Base-by-base conservation (phyloP, 2,888 invertebrate genomes). In the Leucophenga maculata region DNA sequence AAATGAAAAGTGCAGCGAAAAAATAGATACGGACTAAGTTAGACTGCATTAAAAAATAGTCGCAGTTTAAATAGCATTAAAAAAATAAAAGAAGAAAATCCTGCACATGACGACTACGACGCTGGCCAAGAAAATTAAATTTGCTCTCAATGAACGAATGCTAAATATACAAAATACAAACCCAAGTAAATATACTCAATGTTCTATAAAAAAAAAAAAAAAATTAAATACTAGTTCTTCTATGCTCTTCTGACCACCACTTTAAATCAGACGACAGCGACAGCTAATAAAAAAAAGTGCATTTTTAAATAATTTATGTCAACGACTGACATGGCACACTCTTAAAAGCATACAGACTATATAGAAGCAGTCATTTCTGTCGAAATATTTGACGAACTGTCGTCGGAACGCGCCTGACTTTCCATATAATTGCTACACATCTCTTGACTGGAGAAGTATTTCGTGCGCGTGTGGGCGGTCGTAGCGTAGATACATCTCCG, bases 31-130 rank as follows among this genome's bases (percentile, higher is more conserved):
- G 18, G 18, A 18, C 39, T 39, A 39, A 39, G 39, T 39, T 39
- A 39, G 39, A 39, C 8, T 39, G 39, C 39, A 39, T 39, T 39
- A 39, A 39, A 39, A 39, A 39, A 39, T 39, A 39, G 16, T 50
- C 16, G 50, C 50, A 16, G 82, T 80, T 82, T 82, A 82, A 83
- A n/a, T 50, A 18, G 18, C 6, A 50, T 13, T 50, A 83, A 74
- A 50, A 72, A 80, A 80, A 84, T 39, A 84, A 82, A 83, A 80
- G 83, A 82, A 39, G 11, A 39, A 39, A 39, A 39, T 39, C 9
- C 82, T 80, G 83, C 82, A 82, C 82, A 77, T 80, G 84, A 67
- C 60, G 31, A 60, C 60, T 26, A 44, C 22, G 11, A 22, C 16
- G 39, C 67, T 69, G 77, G 73, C 77, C 75, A 78, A 75, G 68